Evolutionary conservation across 1,140 invertebrate species (phyloP).

Genomic region (Eurosta solidaginis): DNA sequence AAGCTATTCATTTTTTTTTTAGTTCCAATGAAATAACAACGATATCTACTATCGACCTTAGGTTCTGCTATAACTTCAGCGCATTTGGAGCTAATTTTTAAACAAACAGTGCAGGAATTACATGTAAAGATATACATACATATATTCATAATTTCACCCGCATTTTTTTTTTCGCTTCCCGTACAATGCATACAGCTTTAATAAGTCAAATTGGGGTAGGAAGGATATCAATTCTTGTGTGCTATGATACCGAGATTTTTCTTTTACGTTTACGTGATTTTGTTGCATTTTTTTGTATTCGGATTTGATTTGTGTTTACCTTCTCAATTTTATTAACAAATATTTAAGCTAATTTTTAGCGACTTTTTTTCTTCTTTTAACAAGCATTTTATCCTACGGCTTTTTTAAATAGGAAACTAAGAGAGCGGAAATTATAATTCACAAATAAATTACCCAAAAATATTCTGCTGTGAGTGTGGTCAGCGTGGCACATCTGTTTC

Average conservation of each 20-base stretch:
- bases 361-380: not conserved
- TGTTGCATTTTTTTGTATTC: not conserved
- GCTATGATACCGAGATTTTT: not conserved
- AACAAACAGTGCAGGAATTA: too few relatives aligned
- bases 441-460: slow-evolving; percentile 43
- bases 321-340: slow-evolving; percentile 48
- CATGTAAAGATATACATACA: slow-evolving; percentile 32
- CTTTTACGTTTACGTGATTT: not conserved
- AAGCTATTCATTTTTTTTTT: too few relatives aligned
- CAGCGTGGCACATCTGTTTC: slow-evolving; percentile 39
- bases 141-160: slow-evolving; percentile 35
- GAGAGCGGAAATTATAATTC: slow-evolving; percentile 46
- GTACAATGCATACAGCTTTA: slow-evolving; percentile 1
- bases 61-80: too few relatives aligned
- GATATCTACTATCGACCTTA: too few relatives aligned
- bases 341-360: not conserved
- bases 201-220: slow-evolving; percentile 30
- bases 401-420: not conserved
- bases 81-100: too few relatives aligned
- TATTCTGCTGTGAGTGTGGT: not conserved
- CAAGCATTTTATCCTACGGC: not conserved
- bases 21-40: too few relatives aligned
- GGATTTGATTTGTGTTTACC: slow-evolving; percentile 54
- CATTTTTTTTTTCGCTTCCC: slow-evolving; percentile 33
- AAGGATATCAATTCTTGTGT: not conserved